phyloP scores from a whole-genome alignment of 2,113 vertebrate species.

The Melanerpes aurifrons region DNA sequence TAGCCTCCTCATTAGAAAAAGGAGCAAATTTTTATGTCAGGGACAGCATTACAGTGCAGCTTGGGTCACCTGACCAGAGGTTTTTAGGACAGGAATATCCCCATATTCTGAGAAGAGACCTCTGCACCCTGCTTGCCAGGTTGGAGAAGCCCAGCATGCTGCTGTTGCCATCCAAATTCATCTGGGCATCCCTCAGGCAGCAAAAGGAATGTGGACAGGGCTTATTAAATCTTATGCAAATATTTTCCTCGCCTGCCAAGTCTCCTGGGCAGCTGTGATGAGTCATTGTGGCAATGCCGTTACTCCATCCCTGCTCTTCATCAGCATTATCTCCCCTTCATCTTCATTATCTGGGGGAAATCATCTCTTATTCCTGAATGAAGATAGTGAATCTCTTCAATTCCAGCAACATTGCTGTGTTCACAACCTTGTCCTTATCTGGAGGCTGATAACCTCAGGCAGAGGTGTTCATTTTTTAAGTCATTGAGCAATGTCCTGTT shows the following conservation, averaged over 20 bases:
- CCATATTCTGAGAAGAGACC: not conserved
- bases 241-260: slow-evolving; percentile 34
- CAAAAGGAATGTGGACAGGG: not conserved
- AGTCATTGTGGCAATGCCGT: slow-evolving; percentile 30
- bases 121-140: not conserved
- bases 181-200: not conserved
- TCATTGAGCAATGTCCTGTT: slow-evolving; percentile 41
- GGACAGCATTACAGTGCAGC: not conserved
- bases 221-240: slow-evolving; percentile 53
- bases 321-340: slow-evolving; percentile 57
- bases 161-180: not conserved
- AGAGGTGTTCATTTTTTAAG: slow-evolving; percentile 44
- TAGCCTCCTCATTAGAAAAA: not conserved
- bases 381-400: slow-evolving; percentile 51
- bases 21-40: not conserved
- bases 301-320: not conserved
- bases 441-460: slow-evolving; percentile 16
- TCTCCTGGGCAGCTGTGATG: slow-evolving; percentile 43
- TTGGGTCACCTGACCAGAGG: not conserved
- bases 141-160: not conserved
- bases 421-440: slow-evolving; percentile 55
- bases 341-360: slow-evolving; percentile 53
- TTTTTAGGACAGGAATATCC: not conserved
- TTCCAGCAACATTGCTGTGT: slow-evolving; percentile 25
- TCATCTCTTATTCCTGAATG: not conserved